Percentiles rank a stretch among this genome's conserved stretches.
These are phyloP conservation scores for Illadopsis cleaveri DNA, from an alignment of 2,113 vertebrate genomes.

Conservation along the genomic window DNA sequence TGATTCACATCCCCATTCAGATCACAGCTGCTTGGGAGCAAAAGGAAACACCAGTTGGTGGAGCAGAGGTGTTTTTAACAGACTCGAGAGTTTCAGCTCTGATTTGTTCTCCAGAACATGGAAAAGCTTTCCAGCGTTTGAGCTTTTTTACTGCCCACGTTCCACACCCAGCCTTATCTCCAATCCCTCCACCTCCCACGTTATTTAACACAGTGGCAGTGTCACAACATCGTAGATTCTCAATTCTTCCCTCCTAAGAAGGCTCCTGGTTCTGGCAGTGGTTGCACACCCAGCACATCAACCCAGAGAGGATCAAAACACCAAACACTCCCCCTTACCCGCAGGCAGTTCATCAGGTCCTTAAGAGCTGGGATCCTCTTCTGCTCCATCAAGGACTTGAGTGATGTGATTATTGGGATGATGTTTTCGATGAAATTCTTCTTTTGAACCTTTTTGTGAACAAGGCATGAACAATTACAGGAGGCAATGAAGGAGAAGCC, in stretches of 20 bases:
- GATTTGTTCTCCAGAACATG: slow-evolving; percentile 16
- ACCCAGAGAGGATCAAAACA: background rate
- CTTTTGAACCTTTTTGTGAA: slow-evolving; percentile 89
- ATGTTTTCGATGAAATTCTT: slow-evolving; percentile 91
- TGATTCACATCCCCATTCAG: slow-evolving; percentile 52
- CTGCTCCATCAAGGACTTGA: slow-evolving; percentile 89
- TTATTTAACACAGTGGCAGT: slow-evolving; percentile 35
- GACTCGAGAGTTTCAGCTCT: slow-evolving; percentile 11
- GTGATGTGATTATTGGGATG: slow-evolving; percentile 87
- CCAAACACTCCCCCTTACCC: slow-evolving; percentile 72
- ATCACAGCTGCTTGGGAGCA: slow-evolving; percentile 52
- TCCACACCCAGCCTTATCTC: background rate
- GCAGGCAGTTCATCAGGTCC: slow-evolving; percentile 90
- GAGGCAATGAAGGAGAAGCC: background rate
- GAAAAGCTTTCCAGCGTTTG: background rate
- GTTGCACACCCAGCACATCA: background rate
- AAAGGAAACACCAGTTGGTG: slow-evolving; percentile 65
- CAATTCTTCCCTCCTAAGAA: background rate
- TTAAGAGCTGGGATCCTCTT: slow-evolving; percentile 85
- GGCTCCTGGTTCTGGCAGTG: background rate
- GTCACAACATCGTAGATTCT: slow-evolving; percentile 13
- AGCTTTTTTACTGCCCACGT: slow-evolving; percentile 21
- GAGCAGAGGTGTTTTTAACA: slow-evolving; percentile 66
- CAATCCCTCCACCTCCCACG: slow-evolving; percentile 26
- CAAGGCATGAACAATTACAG: background rate